Evolutionary conservation across 2,888 invertebrate genomes (phyloP).

Genomic region (Melitaea athalia): DNA sequence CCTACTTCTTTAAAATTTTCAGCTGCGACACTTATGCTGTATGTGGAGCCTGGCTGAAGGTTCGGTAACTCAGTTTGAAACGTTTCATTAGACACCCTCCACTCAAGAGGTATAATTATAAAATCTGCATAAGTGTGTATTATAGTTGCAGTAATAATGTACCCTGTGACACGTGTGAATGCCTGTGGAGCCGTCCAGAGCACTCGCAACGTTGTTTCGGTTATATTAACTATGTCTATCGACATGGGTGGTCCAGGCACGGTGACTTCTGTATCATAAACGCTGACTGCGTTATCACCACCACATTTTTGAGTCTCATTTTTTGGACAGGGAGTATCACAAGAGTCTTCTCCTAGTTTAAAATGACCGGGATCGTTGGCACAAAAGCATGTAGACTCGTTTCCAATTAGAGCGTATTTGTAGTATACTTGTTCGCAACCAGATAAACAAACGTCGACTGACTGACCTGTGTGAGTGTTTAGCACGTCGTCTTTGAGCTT

Average conservation of each 20-base stretch:
- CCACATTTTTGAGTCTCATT: conserved; percentile 86
- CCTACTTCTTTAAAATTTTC: conserved; percentile 83
- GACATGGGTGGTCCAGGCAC: conserved; percentile 87
- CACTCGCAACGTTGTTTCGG: conserved; percentile 84
- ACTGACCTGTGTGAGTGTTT: conserved; percentile 74
- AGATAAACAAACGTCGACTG: conserved; percentile 72
- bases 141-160: conserved; percentile 80
- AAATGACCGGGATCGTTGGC: conserved; percentile 71
- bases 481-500: conserved; percentile 62
- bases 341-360: conserved; percentile 69
- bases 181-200: conserved; percentile 83
- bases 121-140: conserved; percentile 82
- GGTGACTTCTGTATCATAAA: conserved; percentile 85
- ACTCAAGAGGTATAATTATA: conserved; percentile 75
- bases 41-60: conserved; percentile 88
- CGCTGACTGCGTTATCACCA: conserved; percentile 84
- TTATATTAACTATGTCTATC: conserved; percentile 81
- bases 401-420: conserved; percentile 72
- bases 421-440: conserved; percentile 76
- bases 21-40: conserved; percentile 88
- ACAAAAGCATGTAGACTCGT: conserved; percentile 74
- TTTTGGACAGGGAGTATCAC: conserved; percentile 82
- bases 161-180: conserved; percentile 77
- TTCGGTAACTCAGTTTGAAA: conserved; percentile 82
- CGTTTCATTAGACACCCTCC: conserved; percentile 83